A percentile compares a stretch with the other conserved stretches of the same genome.
phyloP scores from a whole-genome alignment of 2,113 vertebrate genomes.

The Fregata magnificens region DNA sequence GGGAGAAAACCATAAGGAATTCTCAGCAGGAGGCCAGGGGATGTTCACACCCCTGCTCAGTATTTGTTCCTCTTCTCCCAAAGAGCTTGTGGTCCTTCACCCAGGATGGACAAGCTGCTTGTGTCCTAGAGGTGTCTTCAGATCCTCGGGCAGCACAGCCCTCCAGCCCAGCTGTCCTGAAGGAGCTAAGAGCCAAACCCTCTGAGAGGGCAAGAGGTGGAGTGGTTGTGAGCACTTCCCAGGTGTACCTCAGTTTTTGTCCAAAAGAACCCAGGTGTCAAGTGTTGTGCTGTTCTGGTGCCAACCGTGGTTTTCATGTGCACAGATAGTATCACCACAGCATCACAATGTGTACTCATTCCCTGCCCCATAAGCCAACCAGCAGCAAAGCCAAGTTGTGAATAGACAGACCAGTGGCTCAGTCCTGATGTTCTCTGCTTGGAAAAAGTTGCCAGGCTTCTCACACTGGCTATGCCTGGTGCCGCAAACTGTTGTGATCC shows the following conservation, averaged over 20 bases:
- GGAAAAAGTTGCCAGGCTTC: background rate
- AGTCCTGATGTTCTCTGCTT: background rate
- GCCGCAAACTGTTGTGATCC: background rate
- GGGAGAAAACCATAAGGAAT: background rate
- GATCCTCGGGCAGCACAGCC: background rate
- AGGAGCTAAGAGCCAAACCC: background rate
- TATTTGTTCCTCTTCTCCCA: background rate
- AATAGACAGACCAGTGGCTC: background rate
- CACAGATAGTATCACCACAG: background rate
- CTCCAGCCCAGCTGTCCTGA: background rate
- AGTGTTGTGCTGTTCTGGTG: background rate
- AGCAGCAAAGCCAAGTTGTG: background rate
- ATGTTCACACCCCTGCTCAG: background rate
- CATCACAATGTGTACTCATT: background rate
- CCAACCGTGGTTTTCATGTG: background rate
- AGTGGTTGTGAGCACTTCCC: background rate
- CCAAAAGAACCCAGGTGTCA: background rate
- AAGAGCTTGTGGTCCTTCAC: background rate
- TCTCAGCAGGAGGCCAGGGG: background rate
- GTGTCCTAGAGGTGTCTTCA: background rate
- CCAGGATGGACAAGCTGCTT: background rate
- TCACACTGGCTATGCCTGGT: background rate
- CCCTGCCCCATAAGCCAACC: background rate
- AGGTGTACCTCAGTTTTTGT: background rate
- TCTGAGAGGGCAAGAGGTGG: background rate